These are phyloP conservation scores for Sebastiscus tertius DNA, from an alignment of 2,797 vertebrate species.

Conservation along the genomic window DNA sequence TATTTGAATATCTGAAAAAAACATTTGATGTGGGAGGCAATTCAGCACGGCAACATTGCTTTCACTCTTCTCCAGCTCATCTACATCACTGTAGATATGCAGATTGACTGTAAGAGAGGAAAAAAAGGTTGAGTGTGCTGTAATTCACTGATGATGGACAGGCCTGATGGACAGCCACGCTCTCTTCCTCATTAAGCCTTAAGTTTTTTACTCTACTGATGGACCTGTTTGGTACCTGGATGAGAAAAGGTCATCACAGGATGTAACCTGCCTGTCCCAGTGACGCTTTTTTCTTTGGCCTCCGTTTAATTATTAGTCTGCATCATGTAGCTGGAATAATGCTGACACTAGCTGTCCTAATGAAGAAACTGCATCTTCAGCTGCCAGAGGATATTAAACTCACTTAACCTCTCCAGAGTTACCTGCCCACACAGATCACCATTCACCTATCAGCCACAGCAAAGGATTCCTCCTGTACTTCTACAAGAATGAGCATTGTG, in stretches of 20 bases:
- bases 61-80: not conserved
- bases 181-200: constrained; percentile 20
- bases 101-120: not conserved
- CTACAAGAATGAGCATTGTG: not conserved
- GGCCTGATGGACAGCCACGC: constrained; percentile 25
- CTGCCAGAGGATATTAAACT: constrained; percentile 67
- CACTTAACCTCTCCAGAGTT: constrained; percentile 49
- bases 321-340: constrained; percentile 44
- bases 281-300: constrained; percentile 2
- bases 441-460: constrained; percentile 19
- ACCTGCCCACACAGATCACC: constrained; percentile 53
- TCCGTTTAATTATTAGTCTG: constrained; percentile 61
- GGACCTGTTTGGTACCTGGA: constrained; percentile 27
- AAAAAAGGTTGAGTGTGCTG: not conserved
- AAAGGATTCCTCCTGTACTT: constrained; percentile 9
- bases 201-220: constrained; percentile 11
- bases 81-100: not conserved
- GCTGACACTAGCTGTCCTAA: constrained; percentile 64
- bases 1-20: not conserved
- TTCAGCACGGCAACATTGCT: not conserved
- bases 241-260: constrained; percentile 42
- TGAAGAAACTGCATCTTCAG: constrained; percentile 68
- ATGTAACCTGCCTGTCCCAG: constrained; percentile 32
- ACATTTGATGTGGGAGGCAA: not conserved
- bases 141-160: constrained; percentile 18